Conservation (phyloP, 2,888 invertebrate genomes). For the Scaptomyza tumidula region DNA sequence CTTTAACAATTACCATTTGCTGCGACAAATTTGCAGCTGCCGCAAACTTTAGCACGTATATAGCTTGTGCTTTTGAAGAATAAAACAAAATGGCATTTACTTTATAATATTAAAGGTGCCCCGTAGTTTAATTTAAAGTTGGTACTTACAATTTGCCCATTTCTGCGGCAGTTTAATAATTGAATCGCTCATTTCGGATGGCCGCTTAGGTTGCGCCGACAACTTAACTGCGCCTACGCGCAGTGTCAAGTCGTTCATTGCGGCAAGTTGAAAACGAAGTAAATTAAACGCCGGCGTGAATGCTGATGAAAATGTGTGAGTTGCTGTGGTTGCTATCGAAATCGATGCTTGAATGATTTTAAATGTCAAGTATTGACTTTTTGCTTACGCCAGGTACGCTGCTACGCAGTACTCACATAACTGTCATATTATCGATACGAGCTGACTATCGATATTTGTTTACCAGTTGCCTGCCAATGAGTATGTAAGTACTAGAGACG, state of each 20-base stretch:
- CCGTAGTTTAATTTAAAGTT: neutral
- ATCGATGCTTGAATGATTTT: neutral
- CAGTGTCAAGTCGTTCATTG: conserved; percentile 8
- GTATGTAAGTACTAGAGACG: no score
- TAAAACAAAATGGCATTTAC: neutral
- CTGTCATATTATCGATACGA: neutral
- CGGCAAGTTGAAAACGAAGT: neutral
- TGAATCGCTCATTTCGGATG: neutral
- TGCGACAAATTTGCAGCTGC: conserved; percentile 32
- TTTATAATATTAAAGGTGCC: neutral
- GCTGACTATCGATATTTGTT: neutral
- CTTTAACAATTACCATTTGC: conserved; percentile 36
- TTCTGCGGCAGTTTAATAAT: neutral
- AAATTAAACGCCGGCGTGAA: neutral
- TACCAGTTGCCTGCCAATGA: neutral
- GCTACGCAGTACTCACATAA: neutral
- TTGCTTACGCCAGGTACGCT: neutral
- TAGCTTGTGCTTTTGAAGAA: conserved; percentile 22
- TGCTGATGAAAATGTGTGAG: neutral
- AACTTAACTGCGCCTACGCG: conserved; percentile 9
- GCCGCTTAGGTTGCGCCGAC: conserved; percentile 2
- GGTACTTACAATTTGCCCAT: neutral
- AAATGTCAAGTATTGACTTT: neutral
- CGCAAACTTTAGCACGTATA: conserved; percentile 36
- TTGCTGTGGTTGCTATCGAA: neutral